Evolutionary conservation across 2,888 invertebrate species (phyloP), one percentile per base, ranked within the genome.

Genomic region (Stenoptilia bipunctidactyla): DNA sequence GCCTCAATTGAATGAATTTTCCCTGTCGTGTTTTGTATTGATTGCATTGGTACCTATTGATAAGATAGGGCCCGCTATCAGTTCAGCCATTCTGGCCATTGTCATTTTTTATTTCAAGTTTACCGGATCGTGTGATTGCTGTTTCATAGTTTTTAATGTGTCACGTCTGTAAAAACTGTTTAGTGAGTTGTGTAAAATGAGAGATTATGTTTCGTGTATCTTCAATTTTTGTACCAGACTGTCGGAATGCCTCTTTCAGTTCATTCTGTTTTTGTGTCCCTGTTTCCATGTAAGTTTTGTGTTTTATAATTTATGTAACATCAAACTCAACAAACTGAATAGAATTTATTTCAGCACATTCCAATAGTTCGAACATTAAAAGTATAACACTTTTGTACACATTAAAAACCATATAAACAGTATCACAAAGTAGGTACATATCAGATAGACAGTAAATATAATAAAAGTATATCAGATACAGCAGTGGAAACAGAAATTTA

Each of bases 11-110:
- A n/a, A n/a, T n/a, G n/a, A n/a, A n/a, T n/a, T n/a, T n/a, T 8
- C 20, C 8, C 20, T 20, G 8, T 20, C 20, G 20, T 20, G 8
- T 3, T 20, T n/a, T 20, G 8, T 20, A 20, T 20, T 20, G 20
- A 20, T 20, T 20, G 20, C 20, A 20, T 3, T 20, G 20, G n/a
- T n/a, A n/a, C n/a, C 20, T 51, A 48, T 45, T 55, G 75, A 77
- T 77, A 75, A 77, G 77, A 77, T 74, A 69, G 46, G 48, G 57
- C 10, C 63, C 49, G 58, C 58, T 67, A 64, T 67, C 66, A 59
- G 59, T n/a, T 12, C 30, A 30, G 30, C 20, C 55, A 50, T 51
- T 51, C 49, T 40, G 41, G 48, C 53, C 57, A 61, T 56, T 60
- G 61, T 65, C 55, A 53, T 61, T 56, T 62, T 60, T 55, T 54